phyloP scores from a whole-genome alignment of 2,113 vertebrate species.

The Callorhinus ursinus region DNA sequence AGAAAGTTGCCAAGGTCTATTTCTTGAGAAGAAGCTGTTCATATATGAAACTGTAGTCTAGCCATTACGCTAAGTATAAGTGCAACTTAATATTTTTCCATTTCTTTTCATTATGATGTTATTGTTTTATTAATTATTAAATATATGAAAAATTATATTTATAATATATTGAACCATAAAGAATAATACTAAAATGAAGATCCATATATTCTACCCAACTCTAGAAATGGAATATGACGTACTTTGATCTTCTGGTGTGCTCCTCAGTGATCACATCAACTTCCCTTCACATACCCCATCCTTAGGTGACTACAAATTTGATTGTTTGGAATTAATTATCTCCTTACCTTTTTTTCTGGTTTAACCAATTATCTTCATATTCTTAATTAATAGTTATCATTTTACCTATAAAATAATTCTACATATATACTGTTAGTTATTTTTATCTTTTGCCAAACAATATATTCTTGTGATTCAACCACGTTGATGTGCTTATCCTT shows the following conservation, averaged over 20 bases:
- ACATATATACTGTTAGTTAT: background rate
- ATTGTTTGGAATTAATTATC: background rate
- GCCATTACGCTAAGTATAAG: background rate
- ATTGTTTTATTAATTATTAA: background rate
- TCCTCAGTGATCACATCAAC: background rate
- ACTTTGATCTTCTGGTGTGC: background rate
- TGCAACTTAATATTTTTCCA: background rate
- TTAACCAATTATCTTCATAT: background rate
- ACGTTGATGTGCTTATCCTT: background rate
- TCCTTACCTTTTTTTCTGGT: background rate
- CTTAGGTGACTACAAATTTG: background rate
- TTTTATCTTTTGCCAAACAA: constrained; percentile 2
- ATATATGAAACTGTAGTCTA: constrained; percentile 27
- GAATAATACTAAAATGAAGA: background rate
- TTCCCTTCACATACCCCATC: background rate
- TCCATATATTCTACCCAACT: background rate
- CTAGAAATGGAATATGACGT: background rate
- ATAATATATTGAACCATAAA: background rate
- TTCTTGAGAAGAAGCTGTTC: constrained; percentile 8
- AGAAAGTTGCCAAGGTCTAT: background rate
- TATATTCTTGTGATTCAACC: background rate
- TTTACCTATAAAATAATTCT: constrained; percentile 8
- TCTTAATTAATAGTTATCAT: background rate
- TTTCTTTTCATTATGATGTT: background rate
- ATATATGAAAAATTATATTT: background rate